phyloP scores from a whole-genome alignment of 2,888 invertebrate species.

The Sturmia bella region DNA sequence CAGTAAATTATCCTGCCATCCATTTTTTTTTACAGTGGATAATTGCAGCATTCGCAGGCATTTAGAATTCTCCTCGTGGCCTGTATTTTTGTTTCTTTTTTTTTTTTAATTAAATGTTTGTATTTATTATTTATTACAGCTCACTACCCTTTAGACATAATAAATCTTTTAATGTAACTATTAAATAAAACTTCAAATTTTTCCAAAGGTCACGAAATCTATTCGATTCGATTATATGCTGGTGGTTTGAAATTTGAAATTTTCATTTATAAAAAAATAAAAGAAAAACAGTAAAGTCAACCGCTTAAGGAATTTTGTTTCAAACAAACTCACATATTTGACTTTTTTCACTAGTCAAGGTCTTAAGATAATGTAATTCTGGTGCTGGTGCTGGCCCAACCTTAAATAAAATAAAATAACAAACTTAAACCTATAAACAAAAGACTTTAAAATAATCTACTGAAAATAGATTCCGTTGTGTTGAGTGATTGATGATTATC shows the following conservation, averaged over 20 bases:
- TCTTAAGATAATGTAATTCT: slow-evolving; percentile 57
- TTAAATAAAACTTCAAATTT: slow-evolving; percentile 10
- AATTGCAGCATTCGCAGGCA: too few species aligned
- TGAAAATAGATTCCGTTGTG: too few species aligned
- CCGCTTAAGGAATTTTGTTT: slow-evolving; percentile 7
- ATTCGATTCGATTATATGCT: not conserved
- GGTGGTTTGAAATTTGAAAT: not conserved
- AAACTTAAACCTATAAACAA: slow-evolving; percentile 45
- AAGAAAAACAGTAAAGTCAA: not conserved
- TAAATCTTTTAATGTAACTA: slow-evolving; percentile 31
- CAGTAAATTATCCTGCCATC: too few species aligned
- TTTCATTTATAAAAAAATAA: slow-evolving; percentile 21
- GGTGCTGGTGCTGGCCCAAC: slow-evolving; percentile 63
- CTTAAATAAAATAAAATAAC: too few species aligned
- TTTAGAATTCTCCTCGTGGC: too few species aligned
- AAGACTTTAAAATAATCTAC: not conserved
- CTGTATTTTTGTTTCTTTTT: too few species aligned
- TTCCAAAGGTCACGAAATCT: slow-evolving; percentile 44
- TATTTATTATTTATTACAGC: not conserved
- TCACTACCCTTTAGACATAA: slow-evolving; percentile 20
- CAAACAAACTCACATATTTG: slow-evolving; percentile 29
- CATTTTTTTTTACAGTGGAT: too few species aligned
- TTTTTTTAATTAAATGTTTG: too few species aligned
- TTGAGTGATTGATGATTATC: too few species aligned
- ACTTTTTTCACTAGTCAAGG: slow-evolving; percentile 44